phyloP scores from a whole-genome alignment of 2,888 invertebrate species.

The Macaria liturata region DNA sequence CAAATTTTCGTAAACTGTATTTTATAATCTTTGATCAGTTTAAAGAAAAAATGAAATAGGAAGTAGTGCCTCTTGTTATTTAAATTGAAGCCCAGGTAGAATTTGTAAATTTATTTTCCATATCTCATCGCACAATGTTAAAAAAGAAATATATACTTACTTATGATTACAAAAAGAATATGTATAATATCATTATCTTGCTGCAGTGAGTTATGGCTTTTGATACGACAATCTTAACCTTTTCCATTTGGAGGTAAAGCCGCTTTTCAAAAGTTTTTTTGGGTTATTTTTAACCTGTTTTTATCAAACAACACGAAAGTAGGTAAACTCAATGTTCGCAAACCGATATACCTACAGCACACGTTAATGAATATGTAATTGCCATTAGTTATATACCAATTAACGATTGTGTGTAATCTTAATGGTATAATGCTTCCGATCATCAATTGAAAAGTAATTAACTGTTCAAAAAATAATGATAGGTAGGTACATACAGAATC shows the following conservation, averaged over 20 bases:
- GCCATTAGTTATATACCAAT: conserved; percentile 38
- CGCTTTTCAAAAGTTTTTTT: conserved; percentile 30
- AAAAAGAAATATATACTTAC: conserved; percentile 37
- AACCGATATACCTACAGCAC: conserved; percentile 42
- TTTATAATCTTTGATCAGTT: conserved; percentile 19
- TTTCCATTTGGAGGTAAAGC: conserved; percentile 52
- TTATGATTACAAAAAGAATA: conserved; percentile 41
- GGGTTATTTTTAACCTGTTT: conserved; percentile 29
- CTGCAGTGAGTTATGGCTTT: conserved; percentile 47
- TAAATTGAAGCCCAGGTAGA: conserved; percentile 8
- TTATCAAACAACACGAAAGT: conserved; percentile 43
- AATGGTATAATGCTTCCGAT: conserved; percentile 64
- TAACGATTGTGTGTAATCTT: conserved; percentile 60
- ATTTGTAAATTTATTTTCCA: too few species aligned
- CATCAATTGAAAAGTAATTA: conserved; percentile 20
- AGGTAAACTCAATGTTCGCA: conserved; percentile 41
- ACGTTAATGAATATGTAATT: conserved; percentile 27
- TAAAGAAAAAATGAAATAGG: conserved; percentile 7
- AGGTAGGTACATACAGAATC: too few species aligned
- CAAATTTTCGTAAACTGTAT: neutral
- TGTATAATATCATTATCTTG: conserved; percentile 54
- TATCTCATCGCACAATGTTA: conserved; percentile 24
- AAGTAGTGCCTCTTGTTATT: conserved; percentile 11
- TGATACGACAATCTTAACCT: conserved; percentile 52
- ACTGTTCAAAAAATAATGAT: too few species aligned